These are phyloP conservation scores for Emys orbicularis DNA, from an alignment of 2,797 vertebrate species.

Conservation along the genomic window DNA sequence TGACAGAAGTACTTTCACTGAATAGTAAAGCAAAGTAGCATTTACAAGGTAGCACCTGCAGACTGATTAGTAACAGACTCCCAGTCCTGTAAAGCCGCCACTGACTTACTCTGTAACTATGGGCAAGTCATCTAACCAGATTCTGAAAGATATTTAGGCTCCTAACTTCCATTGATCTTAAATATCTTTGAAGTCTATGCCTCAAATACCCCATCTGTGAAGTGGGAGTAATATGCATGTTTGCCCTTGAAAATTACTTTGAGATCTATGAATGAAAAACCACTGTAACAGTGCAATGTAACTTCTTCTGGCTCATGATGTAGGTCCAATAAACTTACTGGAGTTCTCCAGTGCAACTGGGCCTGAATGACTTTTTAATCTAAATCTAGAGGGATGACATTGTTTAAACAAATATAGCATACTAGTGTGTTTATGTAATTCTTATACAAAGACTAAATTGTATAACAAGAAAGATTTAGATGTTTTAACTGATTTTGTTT, in stretches of 20 bases:
- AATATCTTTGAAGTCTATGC: not conserved
- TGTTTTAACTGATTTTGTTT: not conserved
- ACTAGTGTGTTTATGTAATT: not conserved
- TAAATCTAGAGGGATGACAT: not conserved
- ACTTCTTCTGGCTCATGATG: not conserved
- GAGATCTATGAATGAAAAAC: not conserved
- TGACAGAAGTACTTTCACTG: not conserved
- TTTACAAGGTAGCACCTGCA: not conserved
- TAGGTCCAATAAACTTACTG: not conserved
- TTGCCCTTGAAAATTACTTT: not conserved
- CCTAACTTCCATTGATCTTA: not conserved
- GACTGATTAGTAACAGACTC: not conserved
- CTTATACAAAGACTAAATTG: not conserved
- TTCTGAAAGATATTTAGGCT: not conserved
- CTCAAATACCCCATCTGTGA: not conserved
- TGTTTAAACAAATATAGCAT: not conserved
- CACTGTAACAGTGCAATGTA: accelerated
- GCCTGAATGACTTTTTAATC: not conserved
- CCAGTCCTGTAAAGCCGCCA: not conserved
- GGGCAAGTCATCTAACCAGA: not conserved
- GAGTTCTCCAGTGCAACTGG: not conserved
- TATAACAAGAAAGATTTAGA: not conserved
- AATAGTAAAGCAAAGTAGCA: not conserved
- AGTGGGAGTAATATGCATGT: not conserved
- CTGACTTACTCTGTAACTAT: not conserved